Evolutionary conservation across 2,113 vertebrate genomes (phyloP), one percentile per base, ranked within the genome.

Genomic region (Gymnocephalus cernua): DNA sequence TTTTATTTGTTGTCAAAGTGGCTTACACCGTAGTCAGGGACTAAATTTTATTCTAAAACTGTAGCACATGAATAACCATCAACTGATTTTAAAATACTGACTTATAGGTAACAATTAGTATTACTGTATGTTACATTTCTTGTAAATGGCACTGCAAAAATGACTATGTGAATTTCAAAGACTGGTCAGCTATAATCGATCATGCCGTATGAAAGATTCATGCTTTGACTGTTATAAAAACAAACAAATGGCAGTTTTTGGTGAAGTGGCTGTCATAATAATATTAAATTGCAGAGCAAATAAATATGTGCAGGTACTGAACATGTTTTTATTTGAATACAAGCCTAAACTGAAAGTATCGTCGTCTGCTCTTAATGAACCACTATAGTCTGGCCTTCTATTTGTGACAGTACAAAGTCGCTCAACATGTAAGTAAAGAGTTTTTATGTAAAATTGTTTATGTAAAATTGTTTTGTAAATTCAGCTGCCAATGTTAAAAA

Each of bases 401-500:
- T 87, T 83, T 77, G 88, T 92, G 89, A 91, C 74, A 75, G 71
- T 81, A 54, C 86, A 88, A 88, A 70, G 82, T 90, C 80, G 84
- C 86, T 88, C 82, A 74, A 91, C 80, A 88, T 91, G 88, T 93
- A 91, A 90, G 85, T 84, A 76, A 84, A 38, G 4, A 64, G 51
- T 27, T 65, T 41, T 92, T 92, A 41, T 41, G 38, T 41, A 41
- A 41, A 41, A 41, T 41, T 2, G 38, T 93, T 84, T 89, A 83
- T 93, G 92, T 93, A 88, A 91, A 94, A 74, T 82, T 89, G 86
- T 93, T 95, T 95, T 95, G 92, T 95, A 95, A 94, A 94, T 93
- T 93, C 90, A 92, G 92, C 92, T 95, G 93, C 94, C 94, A 94
- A 88, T 95, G 94, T 95, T 32, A 94, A 90, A 93, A 82, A 84